These are phyloP conservation scores for Nyctibius grandis DNA, from an alignment of 2,797 vertebrate species.

Conservation along the genomic window DNA sequence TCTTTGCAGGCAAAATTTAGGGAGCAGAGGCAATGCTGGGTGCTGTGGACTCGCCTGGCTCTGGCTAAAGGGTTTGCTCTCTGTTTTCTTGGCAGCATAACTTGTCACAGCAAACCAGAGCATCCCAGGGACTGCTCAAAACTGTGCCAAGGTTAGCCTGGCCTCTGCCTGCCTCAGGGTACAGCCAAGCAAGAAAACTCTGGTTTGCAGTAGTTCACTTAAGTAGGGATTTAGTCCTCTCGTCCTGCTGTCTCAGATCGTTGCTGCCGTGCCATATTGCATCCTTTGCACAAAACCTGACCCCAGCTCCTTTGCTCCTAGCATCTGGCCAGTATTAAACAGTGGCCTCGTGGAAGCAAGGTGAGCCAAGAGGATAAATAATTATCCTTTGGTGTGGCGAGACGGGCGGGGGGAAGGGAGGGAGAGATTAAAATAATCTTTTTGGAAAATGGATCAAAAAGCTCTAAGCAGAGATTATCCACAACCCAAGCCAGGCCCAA, in stretches of 20 bases:
- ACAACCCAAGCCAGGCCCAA: background rate
- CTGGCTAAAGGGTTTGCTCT: background rate
- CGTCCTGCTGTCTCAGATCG: background rate
- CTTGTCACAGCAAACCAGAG: background rate
- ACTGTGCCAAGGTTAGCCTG: background rate
- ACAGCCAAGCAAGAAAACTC: background rate
- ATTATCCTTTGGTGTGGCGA: background rate
- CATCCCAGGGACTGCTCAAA: background rate
- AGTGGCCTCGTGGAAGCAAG: background rate
- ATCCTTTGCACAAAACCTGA: background rate
- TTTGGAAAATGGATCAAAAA: constrained; percentile 61
- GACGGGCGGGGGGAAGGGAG: background rate
- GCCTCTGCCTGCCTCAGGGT: background rate
- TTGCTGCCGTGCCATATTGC: background rate
- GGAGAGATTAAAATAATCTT: constrained; percentile 61
- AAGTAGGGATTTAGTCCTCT: background rate
- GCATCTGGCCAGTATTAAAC: constrained; percentile 12
- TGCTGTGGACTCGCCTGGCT: background rate
- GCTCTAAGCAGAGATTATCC: constrained; percentile 55
- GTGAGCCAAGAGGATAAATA: constrained; percentile 28
- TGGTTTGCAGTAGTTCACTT: background rate
- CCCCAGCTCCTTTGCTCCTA: background rate
- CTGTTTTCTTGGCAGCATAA: background rate
- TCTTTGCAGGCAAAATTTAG: background rate
- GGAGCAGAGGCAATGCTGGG: background rate